A percentile compares a stretch with the other conserved stretches of the same genome.
phyloP scores from a whole-genome alignment of 1,140 invertebrate genomes.

The Dendrolimus punctatus region DNA sequence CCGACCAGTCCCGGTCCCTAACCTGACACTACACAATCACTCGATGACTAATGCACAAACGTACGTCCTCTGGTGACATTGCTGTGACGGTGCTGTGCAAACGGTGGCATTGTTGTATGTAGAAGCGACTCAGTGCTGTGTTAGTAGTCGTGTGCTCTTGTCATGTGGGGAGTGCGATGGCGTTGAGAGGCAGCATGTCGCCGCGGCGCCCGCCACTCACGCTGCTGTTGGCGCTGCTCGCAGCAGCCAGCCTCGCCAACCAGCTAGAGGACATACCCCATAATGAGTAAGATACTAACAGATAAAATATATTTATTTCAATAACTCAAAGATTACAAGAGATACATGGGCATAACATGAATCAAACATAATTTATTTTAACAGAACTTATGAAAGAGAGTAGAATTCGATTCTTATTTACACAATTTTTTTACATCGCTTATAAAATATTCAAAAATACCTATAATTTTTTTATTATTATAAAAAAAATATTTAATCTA shows the following conservation, averaged over 20 bases:
- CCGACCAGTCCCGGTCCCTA: constrained; percentile 16
- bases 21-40: constrained; percentile 20
- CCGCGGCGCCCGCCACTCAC: constrained; percentile 35
- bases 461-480: too few species aligned
- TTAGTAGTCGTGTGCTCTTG: constrained; percentile 29
- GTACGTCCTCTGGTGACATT: constrained; percentile 36
- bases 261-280: constrained; percentile 89
- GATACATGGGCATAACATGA: background rate
- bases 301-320: too few species aligned
- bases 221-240: constrained; percentile 43
- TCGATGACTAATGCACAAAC: constrained; percentile 37
- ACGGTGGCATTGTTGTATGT: constrained; percentile 37
- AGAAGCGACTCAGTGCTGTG: constrained; percentile 39
- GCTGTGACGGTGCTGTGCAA: constrained; percentile 41
- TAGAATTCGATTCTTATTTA: too few species aligned
- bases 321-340: background rate
- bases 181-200: constrained; percentile 46
- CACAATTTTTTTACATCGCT: too few species aligned
- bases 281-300: constrained; percentile 78
- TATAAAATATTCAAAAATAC: too few species aligned
- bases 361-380: too few species aligned
- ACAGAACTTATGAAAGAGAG: too few species aligned
- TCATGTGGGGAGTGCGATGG: constrained; percentile 56
- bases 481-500: too few species aligned
- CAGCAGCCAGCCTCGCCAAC: constrained; percentile 67